These are phyloP conservation scores for Phyllotis vaccarum DNA, from an alignment of 2,797 vertebrate species.

Conservation along the genomic window DNA sequence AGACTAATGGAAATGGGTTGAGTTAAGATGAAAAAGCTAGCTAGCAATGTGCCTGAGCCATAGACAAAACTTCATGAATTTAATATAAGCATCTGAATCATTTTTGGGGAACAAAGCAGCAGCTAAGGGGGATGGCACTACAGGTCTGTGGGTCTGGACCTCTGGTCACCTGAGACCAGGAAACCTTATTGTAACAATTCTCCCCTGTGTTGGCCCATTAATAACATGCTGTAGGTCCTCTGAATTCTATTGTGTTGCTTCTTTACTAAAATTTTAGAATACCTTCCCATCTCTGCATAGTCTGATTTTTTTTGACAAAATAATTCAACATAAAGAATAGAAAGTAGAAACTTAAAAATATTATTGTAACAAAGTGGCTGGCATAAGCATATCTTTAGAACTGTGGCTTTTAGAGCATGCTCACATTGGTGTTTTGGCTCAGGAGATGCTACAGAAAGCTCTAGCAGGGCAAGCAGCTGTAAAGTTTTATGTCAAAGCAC, in stretches of 20 bases:
- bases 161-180: too few species aligned
- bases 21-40: too few species aligned
- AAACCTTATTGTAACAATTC: too few species aligned
- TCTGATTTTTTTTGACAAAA: background rate
- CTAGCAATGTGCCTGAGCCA: too few species aligned
- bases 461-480: background rate
- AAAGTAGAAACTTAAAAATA: background rate
- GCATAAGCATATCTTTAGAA: background rate
- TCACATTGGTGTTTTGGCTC: background rate
- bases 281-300: background rate
- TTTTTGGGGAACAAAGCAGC: too few species aligned
- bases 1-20: too few species aligned
- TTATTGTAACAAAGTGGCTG: background rate
- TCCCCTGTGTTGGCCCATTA: background rate
- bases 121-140: too few species aligned
- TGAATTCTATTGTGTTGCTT: background rate
- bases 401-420: background rate
- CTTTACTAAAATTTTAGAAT: background rate
- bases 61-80: too few species aligned
- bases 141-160: too few species aligned
- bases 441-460: background rate
- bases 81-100: too few species aligned
- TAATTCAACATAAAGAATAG: conserved; percentile 36
- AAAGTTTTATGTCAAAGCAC: background rate
- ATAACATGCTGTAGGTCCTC: background rate